Evolutionary conservation across 2,113 vertebrate species (phyloP), one percentile per base, ranked within the genome.

Genomic region (Gymnocephalus cernua): DNA sequence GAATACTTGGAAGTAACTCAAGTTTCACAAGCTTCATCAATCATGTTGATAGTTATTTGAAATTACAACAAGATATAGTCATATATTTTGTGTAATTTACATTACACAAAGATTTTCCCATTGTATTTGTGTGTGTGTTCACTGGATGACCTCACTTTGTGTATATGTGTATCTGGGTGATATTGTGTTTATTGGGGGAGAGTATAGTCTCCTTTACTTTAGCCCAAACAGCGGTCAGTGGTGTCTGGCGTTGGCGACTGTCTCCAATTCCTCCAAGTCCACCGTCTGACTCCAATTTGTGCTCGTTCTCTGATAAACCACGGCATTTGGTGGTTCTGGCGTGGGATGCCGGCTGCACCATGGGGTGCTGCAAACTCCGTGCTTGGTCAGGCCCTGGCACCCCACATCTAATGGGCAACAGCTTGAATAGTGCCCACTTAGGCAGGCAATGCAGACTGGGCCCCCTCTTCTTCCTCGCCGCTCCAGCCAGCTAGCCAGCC

Each of bases 371-470:
- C 94, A 94, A 95, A 94, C 93, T 91, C 92, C 78, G 94, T 86
- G 93, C 94, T 94, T 89, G 94, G 94, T 92, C 92, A 89, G 92
- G 93, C 95, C 91, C 92, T 90, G 93, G 91, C 93, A 92, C 92
- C 93, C 93, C 92, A 94, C 93, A 94, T 95, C 93, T 95, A 95
- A 95, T 95, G 92, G 95, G 92, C 94, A 94, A 95, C 95, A 95
- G 95, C 95, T 95, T 96, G 95, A 95, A 95, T 95, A 96, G 95
- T 95, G 92, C 95, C 94, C 95, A 95, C 94, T 95, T 96, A 96
- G 93, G 93, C 94, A 94, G 93, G 89, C 88, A 78, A 81, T 78
- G 88, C 74, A 79, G 89, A 86, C 92, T 90, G 88, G 83, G 85
- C 89, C 93, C 84, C 88, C 90, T 88, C 90, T 80, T 91, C 88